phyloP scores from a whole-genome alignment of 2,888 invertebrate species.

The Eristalinus aeneus region DNA sequence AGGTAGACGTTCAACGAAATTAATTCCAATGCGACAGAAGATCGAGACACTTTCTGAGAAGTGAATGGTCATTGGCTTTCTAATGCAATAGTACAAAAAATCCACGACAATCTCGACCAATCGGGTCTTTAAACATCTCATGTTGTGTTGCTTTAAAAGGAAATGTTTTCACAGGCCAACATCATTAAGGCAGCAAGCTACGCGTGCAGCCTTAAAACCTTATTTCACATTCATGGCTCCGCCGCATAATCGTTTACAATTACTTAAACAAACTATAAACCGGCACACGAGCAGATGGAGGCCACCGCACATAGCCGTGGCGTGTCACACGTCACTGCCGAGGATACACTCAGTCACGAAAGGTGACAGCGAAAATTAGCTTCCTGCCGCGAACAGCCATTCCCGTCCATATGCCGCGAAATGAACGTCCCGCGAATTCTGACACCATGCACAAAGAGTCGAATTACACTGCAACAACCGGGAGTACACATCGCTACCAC shows the following conservation, averaged over 20 bases:
- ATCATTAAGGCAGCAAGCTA: too few relatives aligned
- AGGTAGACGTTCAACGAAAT: background rate
- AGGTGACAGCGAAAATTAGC: constrained; percentile 39
- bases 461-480: constrained; percentile 57
- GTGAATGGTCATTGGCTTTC: too few relatives aligned
- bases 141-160: too few relatives aligned
- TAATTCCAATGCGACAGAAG: too few relatives aligned
- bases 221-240: too few relatives aligned
- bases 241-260: constrained; percentile 1
- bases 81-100: too few relatives aligned
- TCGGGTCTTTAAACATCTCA: too few relatives aligned
- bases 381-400: constrained; percentile 7
- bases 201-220: background rate
- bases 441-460: constrained; percentile 53
- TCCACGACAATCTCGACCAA: too few relatives aligned
- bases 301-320: constrained; percentile 27
- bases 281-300: background rate
- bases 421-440: constrained; percentile 25
- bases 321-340: constrained; percentile 57
- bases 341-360: constrained; percentile 28
- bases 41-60: too few relatives aligned
- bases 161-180: too few relatives aligned
- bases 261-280: constrained; percentile 28
- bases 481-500: constrained; percentile 45
- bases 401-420: too few relatives aligned